Evolutionary conservation across 2,888 invertebrate species (phyloP).

Genomic region (Bimastos eiseni): DNA sequence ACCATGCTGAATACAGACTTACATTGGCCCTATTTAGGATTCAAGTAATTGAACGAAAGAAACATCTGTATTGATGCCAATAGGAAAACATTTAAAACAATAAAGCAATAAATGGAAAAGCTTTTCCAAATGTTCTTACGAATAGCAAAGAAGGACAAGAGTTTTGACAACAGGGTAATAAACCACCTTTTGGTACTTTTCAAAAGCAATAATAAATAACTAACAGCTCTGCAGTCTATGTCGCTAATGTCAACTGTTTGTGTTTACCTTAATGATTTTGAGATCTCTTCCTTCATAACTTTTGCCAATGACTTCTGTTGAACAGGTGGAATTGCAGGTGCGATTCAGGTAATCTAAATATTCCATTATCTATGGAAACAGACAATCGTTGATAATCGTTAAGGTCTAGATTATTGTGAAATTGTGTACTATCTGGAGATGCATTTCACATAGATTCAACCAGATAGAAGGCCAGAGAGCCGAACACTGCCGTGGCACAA

Average conservation of each 20-base stretch:
- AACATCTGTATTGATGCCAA: too few relatives aligned
- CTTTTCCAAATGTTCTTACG: too few relatives aligned
- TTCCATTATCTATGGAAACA: background rate
- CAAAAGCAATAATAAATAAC: background rate
- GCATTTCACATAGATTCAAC: too few relatives aligned
- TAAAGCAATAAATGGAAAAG: too few relatives aligned
- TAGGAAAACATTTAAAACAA: too few relatives aligned
- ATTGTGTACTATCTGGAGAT: too few relatives aligned
- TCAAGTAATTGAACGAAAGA: too few relatives aligned
- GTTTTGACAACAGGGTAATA: background rate
- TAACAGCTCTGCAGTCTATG: background rate
- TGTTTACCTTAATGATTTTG: conserved; percentile 27
- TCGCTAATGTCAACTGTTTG: background rate
- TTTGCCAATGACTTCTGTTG: conserved; percentile 20
- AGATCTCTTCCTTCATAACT: conserved; percentile 29
- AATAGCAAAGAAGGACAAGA: too few relatives aligned
- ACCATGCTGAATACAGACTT: background rate
- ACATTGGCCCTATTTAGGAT: too few relatives aligned
- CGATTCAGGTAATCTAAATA: conserved; percentile 8
- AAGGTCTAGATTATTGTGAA: too few relatives aligned
- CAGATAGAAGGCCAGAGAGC: too few relatives aligned
- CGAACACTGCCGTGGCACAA: too few relatives aligned
- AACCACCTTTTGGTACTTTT: background rate
- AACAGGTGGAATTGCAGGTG: conserved; percentile 18
- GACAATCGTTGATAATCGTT: background rate